phyloP scores from a whole-genome alignment of 2,113 vertebrate genomes.

The Hiodon alosoides region DNA sequence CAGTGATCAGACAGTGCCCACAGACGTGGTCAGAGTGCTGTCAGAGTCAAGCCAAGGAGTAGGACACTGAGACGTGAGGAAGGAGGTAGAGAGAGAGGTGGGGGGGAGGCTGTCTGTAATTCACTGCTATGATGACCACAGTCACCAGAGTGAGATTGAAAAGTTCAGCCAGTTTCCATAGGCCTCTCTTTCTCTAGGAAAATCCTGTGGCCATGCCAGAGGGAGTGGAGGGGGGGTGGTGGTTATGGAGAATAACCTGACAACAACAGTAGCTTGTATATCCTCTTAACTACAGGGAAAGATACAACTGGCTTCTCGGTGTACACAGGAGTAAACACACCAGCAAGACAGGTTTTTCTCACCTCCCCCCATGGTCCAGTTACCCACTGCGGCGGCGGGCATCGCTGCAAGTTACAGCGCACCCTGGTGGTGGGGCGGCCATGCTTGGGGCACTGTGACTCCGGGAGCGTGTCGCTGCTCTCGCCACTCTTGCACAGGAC shows the following conservation, averaged over 20 bases:
- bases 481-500: slow-evolving; percentile 90
- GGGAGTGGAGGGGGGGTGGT: not conserved
- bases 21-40: too few relatives aligned
- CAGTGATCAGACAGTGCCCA: too few relatives aligned
- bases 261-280: too few relatives aligned
- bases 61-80: not conserved
- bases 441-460: slow-evolving; percentile 70
- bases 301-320: not conserved
- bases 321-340: not conserved
- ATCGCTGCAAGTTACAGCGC: slow-evolving; percentile 90
- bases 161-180: not conserved
- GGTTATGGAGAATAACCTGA: too few relatives aligned
- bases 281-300: too few relatives aligned
- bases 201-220: not conserved
- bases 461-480: slow-evolving; percentile 67
- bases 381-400: slow-evolving; percentile 87
- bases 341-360: slow-evolving; percentile 19
- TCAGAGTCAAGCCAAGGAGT: not conserved
- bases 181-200: not conserved
- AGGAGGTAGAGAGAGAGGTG: not conserved
- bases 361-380: slow-evolving; percentile 91
- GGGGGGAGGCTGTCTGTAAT: not conserved
- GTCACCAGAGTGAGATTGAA: not conserved
- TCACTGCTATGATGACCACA: not conserved
- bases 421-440: slow-evolving; percentile 83